A percentile compares a stretch with the other conserved stretches of the same genome.
Evolutionary conservation across 2,113 vertebrate species (phyloP).

Genomic region (Macquaria ambigua): DNA sequence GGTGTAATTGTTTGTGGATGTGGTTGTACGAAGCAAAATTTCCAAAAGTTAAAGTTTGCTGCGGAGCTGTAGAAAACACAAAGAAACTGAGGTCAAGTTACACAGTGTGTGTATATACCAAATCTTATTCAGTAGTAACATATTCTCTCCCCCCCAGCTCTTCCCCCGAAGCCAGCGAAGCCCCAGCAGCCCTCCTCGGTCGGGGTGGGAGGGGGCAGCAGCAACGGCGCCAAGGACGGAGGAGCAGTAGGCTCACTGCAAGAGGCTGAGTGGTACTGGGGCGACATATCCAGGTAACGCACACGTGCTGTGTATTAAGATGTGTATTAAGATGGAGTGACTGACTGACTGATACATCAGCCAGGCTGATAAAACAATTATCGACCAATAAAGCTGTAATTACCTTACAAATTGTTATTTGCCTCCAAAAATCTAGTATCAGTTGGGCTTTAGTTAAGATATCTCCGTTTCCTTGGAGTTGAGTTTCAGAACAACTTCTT

Average conservation of each 20-base stretch:
- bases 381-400: too few relatives aligned
- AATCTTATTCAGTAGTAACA: not conserved
- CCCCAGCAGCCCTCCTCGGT: conserved; percentile 63
- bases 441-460: too few relatives aligned
- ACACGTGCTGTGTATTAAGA: not conserved
- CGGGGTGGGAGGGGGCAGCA: conserved; percentile 47
- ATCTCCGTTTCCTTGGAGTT: not conserved
- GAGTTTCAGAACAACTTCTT: not conserved
- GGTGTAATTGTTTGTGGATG: not conserved
- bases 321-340: not conserved
- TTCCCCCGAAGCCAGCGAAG: conserved; percentile 72
- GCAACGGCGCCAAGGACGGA: conserved; percentile 54
- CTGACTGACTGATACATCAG: too few relatives aligned
- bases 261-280: conserved; percentile 80
- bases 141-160: conserved; percentile 39
- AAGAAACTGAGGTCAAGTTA: not conserved
- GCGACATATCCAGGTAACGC: conserved; percentile 74
- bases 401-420: too few relatives aligned
- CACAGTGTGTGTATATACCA: not conserved
- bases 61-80: not conserved
- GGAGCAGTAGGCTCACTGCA: conserved; percentile 60
- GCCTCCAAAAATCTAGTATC: too few relatives aligned
- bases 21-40: not conserved
- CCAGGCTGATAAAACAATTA: too few relatives aligned
- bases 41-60: not conserved